phyloP scores from a whole-genome alignment of 2,888 invertebrate genomes.

The Melanargia galathea region DNA sequence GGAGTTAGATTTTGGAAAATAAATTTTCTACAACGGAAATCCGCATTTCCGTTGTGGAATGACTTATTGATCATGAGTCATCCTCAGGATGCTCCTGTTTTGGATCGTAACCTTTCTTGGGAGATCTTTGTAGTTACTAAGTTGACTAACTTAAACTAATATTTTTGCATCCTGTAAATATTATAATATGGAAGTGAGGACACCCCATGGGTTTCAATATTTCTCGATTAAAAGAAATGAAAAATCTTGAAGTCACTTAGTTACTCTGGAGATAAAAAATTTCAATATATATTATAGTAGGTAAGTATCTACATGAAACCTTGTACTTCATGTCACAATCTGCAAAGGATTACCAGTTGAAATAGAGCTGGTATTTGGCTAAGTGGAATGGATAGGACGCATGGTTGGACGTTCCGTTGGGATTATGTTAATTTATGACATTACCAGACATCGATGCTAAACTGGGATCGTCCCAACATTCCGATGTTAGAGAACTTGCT shows the following conservation, averaged over 20 bases:
- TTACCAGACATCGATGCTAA: conserved; percentile 47
- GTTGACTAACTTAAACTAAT: background rate
- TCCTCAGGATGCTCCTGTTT: background rate
- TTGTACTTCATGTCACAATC: conserved; percentile 59
- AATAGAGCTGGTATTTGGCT: conserved; percentile 47
- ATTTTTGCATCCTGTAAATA: no score
- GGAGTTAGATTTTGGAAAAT: conserved; percentile 45
- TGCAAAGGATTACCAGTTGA: conserved; percentile 48
- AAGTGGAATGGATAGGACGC: conserved; percentile 48
- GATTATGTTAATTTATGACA: conserved; percentile 59
- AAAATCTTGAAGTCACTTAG: background rate
- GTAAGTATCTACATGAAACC: background rate
- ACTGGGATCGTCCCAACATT: conserved; percentile 39
- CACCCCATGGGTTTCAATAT: no score
- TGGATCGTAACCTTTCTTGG: background rate
- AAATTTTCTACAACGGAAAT: no score
- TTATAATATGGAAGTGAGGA: no score
- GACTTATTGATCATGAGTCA: background rate
- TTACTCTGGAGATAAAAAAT: background rate
- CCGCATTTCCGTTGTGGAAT: conserved; percentile 9
- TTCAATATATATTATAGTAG: background rate
- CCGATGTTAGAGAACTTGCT: conserved; percentile 9
- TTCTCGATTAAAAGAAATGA: background rate
- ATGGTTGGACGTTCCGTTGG: conserved; percentile 49
- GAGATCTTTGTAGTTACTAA: background rate